Base-by-base conservation (phyloP, 1,140 invertebrate species). In the Atta cephalotes region DNA sequence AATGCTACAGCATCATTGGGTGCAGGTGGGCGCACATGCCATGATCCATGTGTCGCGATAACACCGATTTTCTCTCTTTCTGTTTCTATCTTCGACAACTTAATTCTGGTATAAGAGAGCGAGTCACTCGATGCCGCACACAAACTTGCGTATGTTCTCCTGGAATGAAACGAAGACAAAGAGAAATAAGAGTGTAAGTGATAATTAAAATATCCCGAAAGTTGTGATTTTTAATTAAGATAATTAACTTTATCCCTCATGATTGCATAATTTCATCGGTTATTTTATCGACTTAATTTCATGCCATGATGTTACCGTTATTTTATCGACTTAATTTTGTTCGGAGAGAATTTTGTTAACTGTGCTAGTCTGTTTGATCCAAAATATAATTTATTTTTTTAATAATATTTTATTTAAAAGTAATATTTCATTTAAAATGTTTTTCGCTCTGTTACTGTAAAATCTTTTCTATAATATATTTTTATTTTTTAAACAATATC, bases 71-170 rank as follows among this genome's bases (percentile, higher is more conserved):
- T 53, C 87, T 86, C 87, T 90, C 85, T 31, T 84, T 89, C 80
- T 21, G 86, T 92, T 91, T 92, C 90, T 92, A 92, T 91, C 91
- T 92, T 86, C 89, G 92, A 94, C 93, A 93, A 93, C 93, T 94
- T 93, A 93, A 94, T 93, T 94, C 91, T 79, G 87, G 74, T 85
- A 86, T 85, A 51, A 70, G 66, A 70, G 28, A 66, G 60, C 45
- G 76, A 56, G 28, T 77, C 62, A 31, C 4, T 60, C 60, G 53
- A 35, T 60, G 35, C 21, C 79, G 62, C 71, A 45, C 21, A 25
- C 35, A 78, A 62, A 35, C 62, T 28, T 12, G 18, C 56, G 51
- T 66, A 39, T 16, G 3, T 16, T 85, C 18, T n/a, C 0, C 4
- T 12, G 7, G 14, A 4, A 56, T 6, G 60, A 60, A 28, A 49